These are phyloP conservation scores for Sinotaia quadrata DNA, from an alignment of 2,888 invertebrate species.

Conservation along the genomic window DNA sequence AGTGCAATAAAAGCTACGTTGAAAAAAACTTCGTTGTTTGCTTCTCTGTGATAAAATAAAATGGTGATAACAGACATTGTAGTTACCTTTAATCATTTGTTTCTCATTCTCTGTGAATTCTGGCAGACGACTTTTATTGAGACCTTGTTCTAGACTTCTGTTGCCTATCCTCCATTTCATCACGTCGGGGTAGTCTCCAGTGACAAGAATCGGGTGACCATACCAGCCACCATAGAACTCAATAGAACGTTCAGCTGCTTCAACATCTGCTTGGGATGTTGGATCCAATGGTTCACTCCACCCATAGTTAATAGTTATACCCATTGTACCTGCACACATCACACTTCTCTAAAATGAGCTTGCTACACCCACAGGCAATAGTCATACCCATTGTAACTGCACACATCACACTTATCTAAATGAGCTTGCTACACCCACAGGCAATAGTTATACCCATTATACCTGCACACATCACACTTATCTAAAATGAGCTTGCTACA, in stretches of 20 bases:
- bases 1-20: too few relatives aligned
- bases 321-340: conserved; percentile 48
- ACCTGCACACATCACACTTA: conserved; percentile 46
- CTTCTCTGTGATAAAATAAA: too few relatives aligned
- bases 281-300: conserved; percentile 57
- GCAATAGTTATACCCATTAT: conserved; percentile 56
- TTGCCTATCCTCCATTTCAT: conserved; percentile 43
- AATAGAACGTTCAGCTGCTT: conserved; percentile 54
- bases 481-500: too few relatives aligned
- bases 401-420: too few relatives aligned
- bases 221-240: conserved; percentile 64
- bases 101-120: conserved; percentile 66
- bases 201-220: conserved; percentile 63
- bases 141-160: conserved; percentile 52
- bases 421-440: conserved; percentile 56
- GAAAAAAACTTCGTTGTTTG: too few relatives aligned
- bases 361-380: too few relatives aligned
- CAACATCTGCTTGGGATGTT: conserved; percentile 49
- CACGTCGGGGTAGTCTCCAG: conserved; percentile 74
- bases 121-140: conserved; percentile 58
- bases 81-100: conserved; percentile 56
- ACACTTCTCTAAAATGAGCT: background rate
- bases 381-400: too few relatives aligned
- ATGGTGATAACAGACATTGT: too few relatives aligned
- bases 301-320: conserved; percentile 56